A percentile compares a stretch with the other conserved stretches of the same genome.
Conservation (phyloP, 2,113 vertebrate species). For the Struthidea cinerea region DNA sequence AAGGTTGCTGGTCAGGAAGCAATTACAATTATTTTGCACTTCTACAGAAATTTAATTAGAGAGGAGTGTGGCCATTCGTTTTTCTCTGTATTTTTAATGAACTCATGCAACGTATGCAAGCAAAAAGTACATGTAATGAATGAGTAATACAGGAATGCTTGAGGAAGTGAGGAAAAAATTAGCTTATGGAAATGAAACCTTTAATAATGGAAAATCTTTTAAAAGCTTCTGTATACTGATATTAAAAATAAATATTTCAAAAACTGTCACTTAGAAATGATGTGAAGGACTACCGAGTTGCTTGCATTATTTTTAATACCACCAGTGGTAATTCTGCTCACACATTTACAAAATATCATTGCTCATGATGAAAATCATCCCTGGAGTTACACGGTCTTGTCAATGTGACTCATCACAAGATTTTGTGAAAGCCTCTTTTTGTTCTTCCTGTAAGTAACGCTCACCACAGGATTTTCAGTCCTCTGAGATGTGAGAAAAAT, state of each 20-base stretch:
- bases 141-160: neutral
- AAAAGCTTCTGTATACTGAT: neutral
- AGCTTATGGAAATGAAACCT: neutral
- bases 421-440: neutral
- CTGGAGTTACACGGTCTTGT: neutral
- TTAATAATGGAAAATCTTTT: neutral
- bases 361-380: neutral
- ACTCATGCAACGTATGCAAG: neutral
- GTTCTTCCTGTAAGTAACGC: neutral
- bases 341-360: neutral
- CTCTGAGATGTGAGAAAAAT: neutral
- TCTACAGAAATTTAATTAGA: neutral
- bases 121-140: neutral
- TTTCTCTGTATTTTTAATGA: neutral
- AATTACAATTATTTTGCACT: neutral
- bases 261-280: neutral
- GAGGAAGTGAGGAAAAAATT: neutral
- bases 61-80: neutral
- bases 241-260: neutral
- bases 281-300: neutral
- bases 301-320: neutral
- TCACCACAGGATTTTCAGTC: neutral
- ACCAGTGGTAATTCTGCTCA: neutral
- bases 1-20: neutral
- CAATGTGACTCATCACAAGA: neutral